Evolutionary conservation across 1,140 invertebrate genomes (phyloP).

Genomic region (Aphaenogaster ashmeadi): DNA sequence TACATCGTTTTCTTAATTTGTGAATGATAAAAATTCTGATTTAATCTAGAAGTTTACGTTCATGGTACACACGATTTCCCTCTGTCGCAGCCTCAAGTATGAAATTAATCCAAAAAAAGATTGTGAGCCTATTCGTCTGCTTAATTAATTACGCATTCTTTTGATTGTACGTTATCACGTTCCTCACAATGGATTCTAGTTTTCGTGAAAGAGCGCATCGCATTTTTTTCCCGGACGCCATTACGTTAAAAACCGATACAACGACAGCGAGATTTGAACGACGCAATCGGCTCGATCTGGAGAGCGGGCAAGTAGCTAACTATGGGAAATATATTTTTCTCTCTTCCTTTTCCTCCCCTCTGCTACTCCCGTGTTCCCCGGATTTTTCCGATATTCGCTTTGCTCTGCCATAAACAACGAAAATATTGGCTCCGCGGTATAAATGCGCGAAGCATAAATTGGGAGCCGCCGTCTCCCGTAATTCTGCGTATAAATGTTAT

Average conservation of each 20-base stretch:
- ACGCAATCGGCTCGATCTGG: conserved; percentile 59
- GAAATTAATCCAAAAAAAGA: background rate
- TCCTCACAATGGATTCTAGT: background rate
- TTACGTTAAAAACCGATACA: conserved; percentile 49
- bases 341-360: background rate
- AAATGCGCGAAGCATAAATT: conserved; percentile 38
- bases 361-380: background rate
- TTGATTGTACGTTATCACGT: conserved; percentile 15
- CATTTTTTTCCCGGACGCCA: background rate
- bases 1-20: background rate
- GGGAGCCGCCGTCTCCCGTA: too few species aligned
- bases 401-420: conserved; percentile 54
- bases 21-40: background rate
- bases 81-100: background rate
- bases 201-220: background rate
- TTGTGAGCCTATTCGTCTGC: background rate
- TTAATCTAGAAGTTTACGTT: background rate
- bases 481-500: conserved; percentile 27
- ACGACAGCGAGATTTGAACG: conserved; percentile 36
- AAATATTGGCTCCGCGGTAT: conserved; percentile 69
- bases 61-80: background rate
- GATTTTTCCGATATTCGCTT: conserved; percentile 66
- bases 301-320: conserved; percentile 65
- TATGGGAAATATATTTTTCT: conserved; percentile 65
- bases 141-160: background rate